Evolutionary conservation across 2,888 invertebrate genomes (phyloP), one percentile per base, ranked within the genome.

Genomic region (Pheosia gnoma): DNA sequence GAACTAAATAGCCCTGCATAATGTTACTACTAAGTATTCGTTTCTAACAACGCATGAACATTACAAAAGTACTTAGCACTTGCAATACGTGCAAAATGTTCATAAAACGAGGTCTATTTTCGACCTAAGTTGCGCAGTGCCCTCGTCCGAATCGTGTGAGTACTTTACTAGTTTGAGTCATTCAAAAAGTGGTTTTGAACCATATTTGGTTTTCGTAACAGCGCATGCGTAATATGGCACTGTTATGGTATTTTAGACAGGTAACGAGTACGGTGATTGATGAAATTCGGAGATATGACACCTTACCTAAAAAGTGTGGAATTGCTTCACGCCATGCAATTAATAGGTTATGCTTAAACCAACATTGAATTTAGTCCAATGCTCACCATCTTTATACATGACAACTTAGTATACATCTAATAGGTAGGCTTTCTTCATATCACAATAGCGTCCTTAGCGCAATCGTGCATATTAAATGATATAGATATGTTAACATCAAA

Each of bases 11-110:
- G 25, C 25, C 2, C 25, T 25, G 25, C 25, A 0, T 25, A 25
- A 25, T 25, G 0, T 1, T 25, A 25, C 25, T 25, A 25, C 25
- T 0, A 25, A 25, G 25, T 49, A 53, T 56, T 55, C 57, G 60
- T 66, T 68, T 65, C 67, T 59, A 69, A 70, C 43, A 72, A 61
- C 62, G 57, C 68, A 59, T 43, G 45, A 58, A 70, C 65, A 66
- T 77, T 75, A 75, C 73, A 75, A 78, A 75, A 72, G 71, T 72
- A 77, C 60, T 43, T n/a, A 58, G 57, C 60, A 59, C 60, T 79
- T 79, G 66, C 74, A 70, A 72, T 81, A 79, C 68, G 71, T 72
- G 76, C 72, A 66, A 80, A 78, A 75, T 70, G 68, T 62, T 72
- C 60, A 71, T 65, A 68, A 73, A 74, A 70, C 62, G 53, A 62